These are phyloP conservation scores for Caenorhabditis brenneri DNA, from an alignment of 1,140 invertebrate genomes.

Conservation along the genomic window DNA sequence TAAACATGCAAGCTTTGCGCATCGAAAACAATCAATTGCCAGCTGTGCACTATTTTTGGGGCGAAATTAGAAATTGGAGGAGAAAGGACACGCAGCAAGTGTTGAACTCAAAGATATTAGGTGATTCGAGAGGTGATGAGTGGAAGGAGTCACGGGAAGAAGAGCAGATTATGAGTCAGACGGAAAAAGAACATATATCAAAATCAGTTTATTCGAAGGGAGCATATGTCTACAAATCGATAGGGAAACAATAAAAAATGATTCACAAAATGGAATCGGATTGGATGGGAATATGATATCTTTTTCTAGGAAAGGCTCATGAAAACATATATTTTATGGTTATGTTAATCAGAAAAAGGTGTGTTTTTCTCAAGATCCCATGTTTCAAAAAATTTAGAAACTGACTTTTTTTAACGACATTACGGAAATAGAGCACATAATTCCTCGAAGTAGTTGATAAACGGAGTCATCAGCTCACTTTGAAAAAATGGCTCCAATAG, in stretches of 20 bases:
- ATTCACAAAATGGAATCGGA: not conserved
- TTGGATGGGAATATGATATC: too few species aligned
- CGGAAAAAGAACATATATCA: not conserved
- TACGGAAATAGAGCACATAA: too few species aligned
- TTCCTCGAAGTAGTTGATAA: too few species aligned
- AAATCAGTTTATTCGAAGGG: not conserved
- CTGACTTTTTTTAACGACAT: too few species aligned
- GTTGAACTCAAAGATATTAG: not conserved
- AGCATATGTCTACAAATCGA: too few species aligned
- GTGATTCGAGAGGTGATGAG: not conserved
- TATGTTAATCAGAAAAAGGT: too few species aligned
- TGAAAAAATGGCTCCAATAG: too few species aligned
- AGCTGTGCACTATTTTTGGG: conserved; percentile 38
- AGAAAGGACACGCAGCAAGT: not conserved
- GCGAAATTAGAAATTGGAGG: not conserved
- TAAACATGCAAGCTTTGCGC: conserved; percentile 16
- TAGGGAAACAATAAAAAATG: not conserved
- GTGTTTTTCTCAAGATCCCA: too few species aligned
- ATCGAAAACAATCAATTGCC: not conserved
- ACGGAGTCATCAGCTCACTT: too few species aligned
- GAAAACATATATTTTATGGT: too few species aligned
- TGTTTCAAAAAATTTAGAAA: too few species aligned
- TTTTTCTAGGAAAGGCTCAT: too few species aligned
- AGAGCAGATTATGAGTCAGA: not conserved
- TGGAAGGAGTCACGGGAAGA: not conserved